Base-by-base conservation (phyloP, 2,113 vertebrate genomes). In the Electrona antarctica region DNA sequence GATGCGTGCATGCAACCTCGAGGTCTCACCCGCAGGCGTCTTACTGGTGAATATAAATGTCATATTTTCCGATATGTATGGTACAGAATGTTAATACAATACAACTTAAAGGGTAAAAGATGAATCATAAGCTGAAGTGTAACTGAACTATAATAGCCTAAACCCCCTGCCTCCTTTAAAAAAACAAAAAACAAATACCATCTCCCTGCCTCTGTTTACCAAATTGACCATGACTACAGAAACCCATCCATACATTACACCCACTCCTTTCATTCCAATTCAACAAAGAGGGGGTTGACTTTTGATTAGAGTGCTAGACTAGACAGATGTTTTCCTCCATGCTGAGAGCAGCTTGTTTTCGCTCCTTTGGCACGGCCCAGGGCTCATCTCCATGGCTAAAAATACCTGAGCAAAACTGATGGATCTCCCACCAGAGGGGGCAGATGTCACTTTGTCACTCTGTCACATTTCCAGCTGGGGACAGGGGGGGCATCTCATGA, bases 321-420 rank as follows among this genome's bases (percentile, higher is more conserved):
- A 28, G 48, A 58, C 67, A 59, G 55, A 50, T 69, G 67, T 59
- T 67, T 47, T 8, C 7, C 14, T 11, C 65, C 65, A 48, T 14
- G 14, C 7, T 13, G 50, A 12, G 14, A 13, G 7, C 13, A 15
- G 29, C 50, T 56, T 67, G 65, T 47, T 54, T 54, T 71, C 51
- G 8, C 59, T 71, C 9, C 60, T 56, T 50, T 41, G 48, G 67
- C 13, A 6, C 46, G 29, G 29, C 61, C 13, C 3, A 29, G 58
- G 67, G 47, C 9, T 50, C 15, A 29, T n/a, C 51, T 64, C 33
- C 14, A 13, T 9, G 54, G 33, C 60, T 72, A 72, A 64, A 72
- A 72, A 72, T 72, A 72, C 61, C 70, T 48, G 10, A 11, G 14
- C 28, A 61, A 8, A 71, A 49, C 56, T 12, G 59, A 52, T 49